Evolutionary conservation across 2,113 vertebrate species (phyloP).

Genomic region (Malurus alboscapulatus): DNA sequence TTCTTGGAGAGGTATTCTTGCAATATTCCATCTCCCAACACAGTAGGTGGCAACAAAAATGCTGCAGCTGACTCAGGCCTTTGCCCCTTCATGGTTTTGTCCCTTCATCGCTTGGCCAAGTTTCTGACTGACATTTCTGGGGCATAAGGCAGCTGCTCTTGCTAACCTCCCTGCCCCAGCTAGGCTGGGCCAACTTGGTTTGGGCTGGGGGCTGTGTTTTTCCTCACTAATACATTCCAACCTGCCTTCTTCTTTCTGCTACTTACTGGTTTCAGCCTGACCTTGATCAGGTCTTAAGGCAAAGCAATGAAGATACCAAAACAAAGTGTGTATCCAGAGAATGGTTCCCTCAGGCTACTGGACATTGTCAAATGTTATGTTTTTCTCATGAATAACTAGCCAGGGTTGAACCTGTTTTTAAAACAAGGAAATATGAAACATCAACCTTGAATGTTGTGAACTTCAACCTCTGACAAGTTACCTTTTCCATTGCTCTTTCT

Average conservation of each 20-base stretch:
- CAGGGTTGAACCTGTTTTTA: not conserved
- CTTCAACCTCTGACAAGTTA: not conserved
- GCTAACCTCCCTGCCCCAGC: not conserved
- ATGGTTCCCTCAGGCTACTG: not conserved
- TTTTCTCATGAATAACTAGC: not conserved
- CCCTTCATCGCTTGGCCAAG: not conserved
- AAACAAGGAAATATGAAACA: not conserved
- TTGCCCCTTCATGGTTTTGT: not conserved
- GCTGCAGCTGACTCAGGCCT: not conserved
- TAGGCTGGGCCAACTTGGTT: not conserved
- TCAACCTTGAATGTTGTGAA: not conserved
- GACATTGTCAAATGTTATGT: not conserved
- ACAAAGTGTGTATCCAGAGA: not conserved
- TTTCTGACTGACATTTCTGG: not conserved
- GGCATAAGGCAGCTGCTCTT: not conserved
- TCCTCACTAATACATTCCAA: not conserved
- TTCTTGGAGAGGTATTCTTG: not conserved
- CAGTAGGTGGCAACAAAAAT: not conserved
- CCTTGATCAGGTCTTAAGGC: not conserved
- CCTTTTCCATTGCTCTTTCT: not conserved
- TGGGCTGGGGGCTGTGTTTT: not conserved
- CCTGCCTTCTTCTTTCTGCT: fast-evolving
- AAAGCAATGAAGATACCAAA: not conserved
- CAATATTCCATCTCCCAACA: not conserved
- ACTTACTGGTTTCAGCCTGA: not conserved